Conservation (phyloP, 2,113 vertebrate species). For the Sturnira hondurensis region DNA sequence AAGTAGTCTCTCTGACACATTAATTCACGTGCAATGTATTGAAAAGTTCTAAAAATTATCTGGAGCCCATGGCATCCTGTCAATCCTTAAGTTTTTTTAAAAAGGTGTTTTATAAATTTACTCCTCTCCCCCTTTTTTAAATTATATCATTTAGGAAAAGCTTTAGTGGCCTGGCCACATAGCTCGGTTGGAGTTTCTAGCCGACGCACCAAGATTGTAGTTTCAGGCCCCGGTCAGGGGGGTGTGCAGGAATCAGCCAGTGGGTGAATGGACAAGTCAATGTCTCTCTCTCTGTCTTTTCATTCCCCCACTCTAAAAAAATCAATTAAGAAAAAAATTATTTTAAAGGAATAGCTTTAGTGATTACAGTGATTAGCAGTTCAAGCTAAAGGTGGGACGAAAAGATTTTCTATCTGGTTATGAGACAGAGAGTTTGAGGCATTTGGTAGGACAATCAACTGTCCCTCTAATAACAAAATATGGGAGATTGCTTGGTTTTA, state of each 20-base stretch:
- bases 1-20: not conserved
- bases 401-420: not conserved
- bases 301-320: too few relatives aligned
- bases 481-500: not conserved
- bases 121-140: not conserved
- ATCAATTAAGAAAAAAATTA: too few relatives aligned
- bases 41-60: not conserved
- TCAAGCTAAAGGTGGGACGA: not conserved
- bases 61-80: not conserved
- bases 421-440: not conserved
- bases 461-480: not conserved
- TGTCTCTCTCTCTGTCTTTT: too few relatives aligned
- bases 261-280: too few relatives aligned
- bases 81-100: not conserved
- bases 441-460: not conserved
- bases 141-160: too few relatives aligned
- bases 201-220: too few relatives aligned
- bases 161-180: too few relatives aligned
- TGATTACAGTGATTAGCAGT: not conserved
- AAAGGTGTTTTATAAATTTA: not conserved
- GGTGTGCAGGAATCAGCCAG: too few relatives aligned
- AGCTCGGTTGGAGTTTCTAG: too few relatives aligned
- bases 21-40: not conserved
- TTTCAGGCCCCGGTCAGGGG: too few relatives aligned
- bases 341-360: not conserved